Evolutionary conservation across 2,888 invertebrate species (phyloP).

Genomic region (Xestobium rufovillosum): DNA sequence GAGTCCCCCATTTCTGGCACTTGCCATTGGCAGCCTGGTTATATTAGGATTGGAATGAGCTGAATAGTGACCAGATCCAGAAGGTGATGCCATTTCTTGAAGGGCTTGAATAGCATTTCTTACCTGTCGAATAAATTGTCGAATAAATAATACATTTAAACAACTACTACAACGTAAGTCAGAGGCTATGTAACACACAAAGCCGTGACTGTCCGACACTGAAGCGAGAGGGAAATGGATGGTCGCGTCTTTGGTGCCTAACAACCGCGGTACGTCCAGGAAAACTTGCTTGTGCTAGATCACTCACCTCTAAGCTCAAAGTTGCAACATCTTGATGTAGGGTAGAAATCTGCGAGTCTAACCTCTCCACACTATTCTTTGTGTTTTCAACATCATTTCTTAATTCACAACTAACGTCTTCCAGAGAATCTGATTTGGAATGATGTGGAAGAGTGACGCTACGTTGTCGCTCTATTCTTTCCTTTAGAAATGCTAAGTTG

Average conservation of each 20-base stretch:
- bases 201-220: no score
- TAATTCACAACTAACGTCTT: slow-evolving; percentile 52
- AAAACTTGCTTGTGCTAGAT: slow-evolving; percentile 7
- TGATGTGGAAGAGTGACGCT: slow-evolving; percentile 51
- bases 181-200: no score
- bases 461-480: slow-evolving; percentile 61
- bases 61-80: slow-evolving; percentile 48
- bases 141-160: slow-evolving; percentile 3
- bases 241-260: no score
- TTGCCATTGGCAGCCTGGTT: slow-evolving; percentile 41
- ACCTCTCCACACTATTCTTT: slow-evolving; percentile 54
- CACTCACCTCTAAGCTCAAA: slow-evolving; percentile 68
- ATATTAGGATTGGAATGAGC: slow-evolving; percentile 75
- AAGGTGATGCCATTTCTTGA: slow-evolving; percentile 69
- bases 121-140: slow-evolving; percentile 48
- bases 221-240: no score
- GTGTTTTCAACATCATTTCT: slow-evolving; percentile 38
- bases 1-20: slow-evolving; percentile 46
- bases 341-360: slow-evolving; percentile 75
- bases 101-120: slow-evolving; percentile 76
- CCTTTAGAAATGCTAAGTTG: slow-evolving; percentile 49
- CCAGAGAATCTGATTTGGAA: slow-evolving; percentile 51
- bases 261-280: no score
- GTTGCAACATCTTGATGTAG: slow-evolving; percentile 81
- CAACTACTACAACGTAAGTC: no score